Base-by-base conservation (phyloP, 1,140 invertebrate species). In the Diorhabda elongata region DNA sequence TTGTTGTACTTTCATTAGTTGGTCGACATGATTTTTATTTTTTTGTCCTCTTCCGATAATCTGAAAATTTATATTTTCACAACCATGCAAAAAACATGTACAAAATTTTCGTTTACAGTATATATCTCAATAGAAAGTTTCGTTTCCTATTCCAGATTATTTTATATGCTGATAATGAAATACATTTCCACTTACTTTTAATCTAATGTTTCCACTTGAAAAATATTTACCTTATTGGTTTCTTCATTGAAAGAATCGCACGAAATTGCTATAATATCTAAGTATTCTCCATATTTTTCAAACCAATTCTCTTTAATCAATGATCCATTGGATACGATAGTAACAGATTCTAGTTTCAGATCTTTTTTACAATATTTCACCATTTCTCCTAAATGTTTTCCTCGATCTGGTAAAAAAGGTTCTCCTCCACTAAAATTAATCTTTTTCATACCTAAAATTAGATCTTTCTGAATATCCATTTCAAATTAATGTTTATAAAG, bases 391-490 rank as follows among this genome's bases (percentile, higher is more conserved):
- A 84, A 66, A 71, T 79, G 77, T 9, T 74, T 67, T 0, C 79
- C 78, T 58, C 74, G 61, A 6, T 73, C 8, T 7, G 79, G 74
- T 9, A 83, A 73, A 71, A 84, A 84, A 5, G 82, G 82, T 71
- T 84, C 82, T 7, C 82, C 82, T 9, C 82, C 82, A 57, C 81
- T 83, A 57, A 84, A 82, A 71, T 83, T 84, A 3, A 84, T 73
- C 68, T 84, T 84, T 71, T 83, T 77, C 83, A 84, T 83, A 5
- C 82, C 82, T 82, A 42, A 4, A 71, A 66, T 57, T 62, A 71
- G 67, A 61, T 57, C 45, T 62, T 44, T 60, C 6, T 9, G 6
- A 60, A 60, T 60, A 60, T 56, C 52, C 6, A 56, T 56, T 56
- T 7, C 52, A 56, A 56, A 56, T 1, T 26, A 26, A 26, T 26